Evolutionary conservation across 2,797 vertebrate species (phyloP).

Genomic region (Lacerta bilineata): DNA sequence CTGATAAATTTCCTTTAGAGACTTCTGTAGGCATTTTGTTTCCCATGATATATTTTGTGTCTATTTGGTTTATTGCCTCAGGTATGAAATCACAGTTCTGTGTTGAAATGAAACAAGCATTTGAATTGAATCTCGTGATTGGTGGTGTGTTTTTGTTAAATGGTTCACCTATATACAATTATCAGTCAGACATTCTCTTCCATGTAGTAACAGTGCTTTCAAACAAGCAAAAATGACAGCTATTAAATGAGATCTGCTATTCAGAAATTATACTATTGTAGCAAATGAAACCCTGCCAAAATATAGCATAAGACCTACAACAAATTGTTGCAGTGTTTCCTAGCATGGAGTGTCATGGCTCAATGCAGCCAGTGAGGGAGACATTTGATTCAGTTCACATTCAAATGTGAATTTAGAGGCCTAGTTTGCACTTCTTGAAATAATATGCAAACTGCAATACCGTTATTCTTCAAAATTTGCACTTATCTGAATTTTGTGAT

Average conservation of each 20-base stretch:
- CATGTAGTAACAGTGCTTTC: not conserved
- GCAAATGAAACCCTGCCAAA: not conserved
- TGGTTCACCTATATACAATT: not conserved
- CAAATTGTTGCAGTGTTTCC: too few relatives aligned
- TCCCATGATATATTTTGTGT: not conserved
- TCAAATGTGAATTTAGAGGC: too few relatives aligned
- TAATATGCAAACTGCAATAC: too few relatives aligned
- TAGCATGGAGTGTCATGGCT: too few relatives aligned
- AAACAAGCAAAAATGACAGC: not conserved
- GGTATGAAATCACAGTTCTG: not conserved
- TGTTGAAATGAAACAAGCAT: not conserved
- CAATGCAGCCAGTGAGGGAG: too few relatives aligned
- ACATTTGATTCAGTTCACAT: too few relatives aligned
- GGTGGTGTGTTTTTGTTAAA: not conserved
- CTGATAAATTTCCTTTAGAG: not conserved
- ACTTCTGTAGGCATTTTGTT: accelerated
- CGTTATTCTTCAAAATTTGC: too few relatives aligned
- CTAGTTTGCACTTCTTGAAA: too few relatives aligned
- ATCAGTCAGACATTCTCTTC: not conserved
- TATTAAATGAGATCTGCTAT: not conserved
- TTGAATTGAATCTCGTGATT: not conserved
- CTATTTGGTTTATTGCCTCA: constrained; percentile 3
- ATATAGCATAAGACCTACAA: not conserved
- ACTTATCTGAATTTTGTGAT: too few relatives aligned
- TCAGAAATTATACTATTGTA: not conserved